Evolutionary conservation across 1,140 invertebrate species (phyloP), one percentile per base, ranked within the genome.

Genomic region (Sinonovacula constricta): DNA sequence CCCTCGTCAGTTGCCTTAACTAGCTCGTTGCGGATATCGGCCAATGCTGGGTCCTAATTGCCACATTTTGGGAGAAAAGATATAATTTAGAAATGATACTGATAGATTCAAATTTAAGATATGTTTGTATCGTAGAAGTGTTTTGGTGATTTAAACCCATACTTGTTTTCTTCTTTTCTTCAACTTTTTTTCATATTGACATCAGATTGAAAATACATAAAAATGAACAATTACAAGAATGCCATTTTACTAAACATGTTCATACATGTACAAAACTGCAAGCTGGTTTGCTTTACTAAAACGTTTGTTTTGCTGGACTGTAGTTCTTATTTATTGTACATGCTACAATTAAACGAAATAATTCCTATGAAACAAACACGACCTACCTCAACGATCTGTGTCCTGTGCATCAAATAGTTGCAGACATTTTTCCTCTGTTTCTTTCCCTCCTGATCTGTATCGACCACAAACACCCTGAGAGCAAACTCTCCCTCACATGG

Each of bases 401-500:
- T 84, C 24, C 82, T 28, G 28, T 78, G 45, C 53, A 84, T 60
- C 4, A 84, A 45, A 30, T 69, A 77, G 49, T 84, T 84, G 34
- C 80, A 81, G 0, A 84, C 77, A 62, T 84, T 84, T 30, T 72
- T 76, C 22, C 76, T 54, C 31, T 59, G 63, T 4, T 65, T 22
- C 14, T 28, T 33, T 26, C 66, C 72, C 24, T 68, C 59, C 24
- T 71, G 53, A 53, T 63, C 66, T 28, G 59, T 71, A 45, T 78
- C 59, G 26, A 60, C 78, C 39, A 66, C 62, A 57, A 69, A 81
- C 33, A 84, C 65, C 65, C 80, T 79, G n/a, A 84, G 60, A 54
- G 80, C 82, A 66, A 74, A 84, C 66, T 84, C 82, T 18, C 82
- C 82, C 39, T 81, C 76, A 12, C 62, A 15, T n/a, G 72, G 72